Conservation (phyloP, 2,797 vertebrate genomes). For the Limosa lapponica region DNA sequence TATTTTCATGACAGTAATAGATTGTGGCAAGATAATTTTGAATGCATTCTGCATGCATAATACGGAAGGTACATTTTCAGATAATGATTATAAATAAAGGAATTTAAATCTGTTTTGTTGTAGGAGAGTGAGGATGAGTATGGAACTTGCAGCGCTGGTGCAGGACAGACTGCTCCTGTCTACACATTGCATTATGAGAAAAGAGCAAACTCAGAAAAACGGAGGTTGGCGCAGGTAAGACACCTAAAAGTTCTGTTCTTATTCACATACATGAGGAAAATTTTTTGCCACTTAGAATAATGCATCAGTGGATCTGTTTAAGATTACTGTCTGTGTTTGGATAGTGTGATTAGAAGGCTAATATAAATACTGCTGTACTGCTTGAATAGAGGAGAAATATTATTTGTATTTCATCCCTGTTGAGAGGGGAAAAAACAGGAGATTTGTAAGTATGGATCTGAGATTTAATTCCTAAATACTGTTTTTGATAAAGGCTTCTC, state of each 20-base stretch:
- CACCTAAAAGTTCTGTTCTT: not conserved
- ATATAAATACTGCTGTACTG: not conserved
- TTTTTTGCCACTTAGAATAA: not conserved
- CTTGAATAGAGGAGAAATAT: not conserved
- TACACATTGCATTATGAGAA: slow-evolving; percentile 37
- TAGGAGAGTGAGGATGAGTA: slow-evolving; percentile 89
- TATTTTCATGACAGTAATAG: slow-evolving; percentile 49
- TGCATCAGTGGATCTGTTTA: not conserved
- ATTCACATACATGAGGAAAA: not conserved
- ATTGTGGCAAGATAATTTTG: slow-evolving; percentile 19
- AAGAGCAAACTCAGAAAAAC: slow-evolving; percentile 54
- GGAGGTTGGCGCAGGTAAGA: slow-evolving; percentile 74
- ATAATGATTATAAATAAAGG: slow-evolving; percentile 4
- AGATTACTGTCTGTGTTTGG: not conserved
- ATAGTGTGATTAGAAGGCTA: not conserved
- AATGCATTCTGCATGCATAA: slow-evolving; percentile 34
- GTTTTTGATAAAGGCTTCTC: not conserved
- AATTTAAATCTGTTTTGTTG: slow-evolving; percentile 12
- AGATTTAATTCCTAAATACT: not conserved
- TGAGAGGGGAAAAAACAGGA: not conserved
- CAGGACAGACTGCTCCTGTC: slow-evolving; percentile 54
- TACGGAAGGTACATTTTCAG: not conserved
- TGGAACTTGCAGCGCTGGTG: slow-evolving; percentile 79
- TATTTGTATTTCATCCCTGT: not conserved
- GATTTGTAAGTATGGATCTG: not conserved